Base-by-base conservation (phyloP, 2,113 vertebrate genomes). In the Brachyhypopomus gauderio region DNA sequence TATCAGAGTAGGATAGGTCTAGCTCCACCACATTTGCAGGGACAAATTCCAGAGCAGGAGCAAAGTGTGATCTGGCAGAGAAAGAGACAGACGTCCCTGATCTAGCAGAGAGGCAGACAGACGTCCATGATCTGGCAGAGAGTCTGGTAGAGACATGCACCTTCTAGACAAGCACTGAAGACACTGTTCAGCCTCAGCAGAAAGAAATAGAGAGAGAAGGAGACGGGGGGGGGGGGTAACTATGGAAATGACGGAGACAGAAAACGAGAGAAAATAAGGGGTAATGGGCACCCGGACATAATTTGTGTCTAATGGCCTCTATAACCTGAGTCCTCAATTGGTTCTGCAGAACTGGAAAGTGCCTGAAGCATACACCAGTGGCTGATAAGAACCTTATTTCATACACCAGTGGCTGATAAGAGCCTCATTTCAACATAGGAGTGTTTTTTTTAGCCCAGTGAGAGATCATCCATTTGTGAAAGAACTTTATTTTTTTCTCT, bases 271-370 rank as follows among this genome's bases (percentile, higher is more conserved):
- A 63, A 78, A 72, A 55, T 30, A 66, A 72, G 55, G 27, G 58
- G 69, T 78, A 58, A 66, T 67, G 77, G 52, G 70, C 78, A 20
- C 25, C 38, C 62, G 75, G 67, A 73, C 60, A 22, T 69, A 38
- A 82, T 81, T 79, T 76, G 48, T 81, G 72, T 76, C 79, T 82
- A 82, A 86, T 84, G 76, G 79, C n/a, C 64, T 80, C 82, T 82
- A 76, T 79, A 84, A 84, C 79, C 72, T 79, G 70, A 66, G 62
- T 72, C 79, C 66, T 56, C 45, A 69, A 66, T 52, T 81, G 75
- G 66, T 79, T 55, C 75, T 74, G 12, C 48, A 76, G 72, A 45
- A 75, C 67, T 74, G 75, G 82, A 84, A 75, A 77, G 69, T 77
- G 83, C 64, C 60, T 81, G 67, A 71, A 83, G 75, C 59, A 56